Conservation (phyloP, 2,113 vertebrate species). For the Tyrannus savana region DNA sequence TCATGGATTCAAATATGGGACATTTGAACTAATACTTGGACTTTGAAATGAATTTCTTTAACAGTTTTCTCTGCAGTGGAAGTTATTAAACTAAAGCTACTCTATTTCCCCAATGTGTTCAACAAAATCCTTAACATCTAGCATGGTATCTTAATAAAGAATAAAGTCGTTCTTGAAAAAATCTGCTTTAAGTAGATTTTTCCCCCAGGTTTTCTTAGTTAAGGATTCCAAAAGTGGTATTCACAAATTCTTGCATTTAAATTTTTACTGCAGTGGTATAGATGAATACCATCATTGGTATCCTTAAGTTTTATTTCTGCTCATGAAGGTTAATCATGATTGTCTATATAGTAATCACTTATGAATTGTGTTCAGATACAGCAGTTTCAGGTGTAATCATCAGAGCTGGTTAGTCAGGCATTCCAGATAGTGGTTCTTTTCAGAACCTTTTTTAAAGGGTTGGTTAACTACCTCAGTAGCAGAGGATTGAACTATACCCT, state of each 20-base stretch:
- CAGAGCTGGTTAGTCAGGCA: slow-evolving; percentile 99
- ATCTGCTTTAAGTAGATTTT: slow-evolving; percentile 86
- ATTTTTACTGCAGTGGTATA: slow-evolving; percentile 80
- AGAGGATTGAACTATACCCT: slow-evolving; percentile 99
- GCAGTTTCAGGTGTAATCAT: slow-evolving; percentile 99
- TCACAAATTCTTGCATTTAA: slow-evolving; percentile 78
- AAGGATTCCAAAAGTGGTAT: slow-evolving; percentile 82
- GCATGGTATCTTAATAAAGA: slow-evolving; percentile 86
- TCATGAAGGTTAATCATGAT: slow-evolving; percentile 95
- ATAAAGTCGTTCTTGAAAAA: slow-evolving; percentile 79
- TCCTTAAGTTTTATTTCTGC: slow-evolving; percentile 83
- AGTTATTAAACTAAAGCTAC: slow-evolving; percentile 88
- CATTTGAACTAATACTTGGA: slow-evolving; percentile 88
- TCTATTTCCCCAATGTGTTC: slow-evolving; percentile 84
- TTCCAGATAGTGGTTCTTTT: slow-evolving; percentile 99
- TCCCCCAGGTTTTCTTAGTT: slow-evolving; percentile 76
- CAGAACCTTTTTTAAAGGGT: slow-evolving; percentile 99
- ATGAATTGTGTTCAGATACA: slow-evolving; percentile 94
- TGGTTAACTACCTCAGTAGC: slow-evolving; percentile 96
- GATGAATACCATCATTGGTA: slow-evolving; percentile 80
- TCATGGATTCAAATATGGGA: slow-evolving; percentile 86
- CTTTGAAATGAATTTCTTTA: slow-evolving; percentile 88
- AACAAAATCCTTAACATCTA: slow-evolving; percentile 84
- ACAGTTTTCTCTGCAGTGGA: slow-evolving; percentile 89
- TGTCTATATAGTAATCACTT: slow-evolving; percentile 87